phyloP scores from a whole-genome alignment of 2,888 invertebrate species.

The Gastracanthus pulcherrimus region DNA sequence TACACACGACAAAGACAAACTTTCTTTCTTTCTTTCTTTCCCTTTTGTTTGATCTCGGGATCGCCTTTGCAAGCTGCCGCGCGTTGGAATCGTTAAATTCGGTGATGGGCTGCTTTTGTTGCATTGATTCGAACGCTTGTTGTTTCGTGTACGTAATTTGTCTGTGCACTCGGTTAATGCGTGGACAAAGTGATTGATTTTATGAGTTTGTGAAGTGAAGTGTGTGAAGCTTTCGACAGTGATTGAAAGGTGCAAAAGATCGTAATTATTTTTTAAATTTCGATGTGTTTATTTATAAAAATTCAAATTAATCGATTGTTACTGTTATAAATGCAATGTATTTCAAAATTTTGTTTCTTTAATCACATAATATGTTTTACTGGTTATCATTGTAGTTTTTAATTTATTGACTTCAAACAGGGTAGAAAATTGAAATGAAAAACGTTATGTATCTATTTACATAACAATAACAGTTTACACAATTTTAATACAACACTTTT shows the following conservation, averaged over 20 bases:
- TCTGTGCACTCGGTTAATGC: neutral
- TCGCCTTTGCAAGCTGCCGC: neutral
- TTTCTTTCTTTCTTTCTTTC: slow-evolving; percentile 4
- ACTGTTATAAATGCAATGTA: too few relatives aligned
- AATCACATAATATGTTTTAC: too few relatives aligned
- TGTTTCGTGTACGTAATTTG: neutral
- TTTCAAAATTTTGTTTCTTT: too few relatives aligned
- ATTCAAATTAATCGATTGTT: too few relatives aligned
- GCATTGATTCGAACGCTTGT: slow-evolving; percentile 1
- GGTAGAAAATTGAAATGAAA: neutral
- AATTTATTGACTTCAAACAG: neutral
- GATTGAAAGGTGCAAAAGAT: neutral
- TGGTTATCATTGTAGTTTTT: neutral
- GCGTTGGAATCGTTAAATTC: neutral
- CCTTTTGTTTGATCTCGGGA: neutral
- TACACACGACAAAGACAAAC: neutral
- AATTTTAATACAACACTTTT: neutral
- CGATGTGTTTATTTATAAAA: too few relatives aligned
- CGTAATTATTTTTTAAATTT: too few relatives aligned
- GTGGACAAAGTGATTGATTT: neutral
- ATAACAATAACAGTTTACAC: neutral
- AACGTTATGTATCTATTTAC: neutral
- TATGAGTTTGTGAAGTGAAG: neutral
- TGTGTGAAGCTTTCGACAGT: neutral
- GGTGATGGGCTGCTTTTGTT: slow-evolving; percentile 13